These are phyloP conservation scores for Rhyacophila brunnea DNA, from an alignment of 1,140 invertebrate species.

Conservation along the genomic window DNA sequence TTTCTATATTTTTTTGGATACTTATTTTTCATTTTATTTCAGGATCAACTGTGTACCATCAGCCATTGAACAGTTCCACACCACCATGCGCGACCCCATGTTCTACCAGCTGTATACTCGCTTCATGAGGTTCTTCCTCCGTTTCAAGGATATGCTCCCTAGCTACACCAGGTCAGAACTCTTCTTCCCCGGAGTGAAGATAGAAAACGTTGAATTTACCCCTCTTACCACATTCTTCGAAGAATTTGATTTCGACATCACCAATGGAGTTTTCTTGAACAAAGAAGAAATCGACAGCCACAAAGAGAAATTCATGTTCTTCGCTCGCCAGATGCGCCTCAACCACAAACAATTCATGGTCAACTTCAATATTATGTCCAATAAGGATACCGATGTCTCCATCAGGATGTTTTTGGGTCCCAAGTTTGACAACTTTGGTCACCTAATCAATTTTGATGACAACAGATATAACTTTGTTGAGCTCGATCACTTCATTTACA, in stretches of 20 bases:
- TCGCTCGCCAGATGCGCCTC: slow-evolving; percentile 47
- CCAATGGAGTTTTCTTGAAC: slow-evolving; percentile 58
- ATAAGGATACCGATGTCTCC: slow-evolving; percentile 14
- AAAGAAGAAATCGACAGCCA: slow-evolving; percentile 46
- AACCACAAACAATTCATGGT: slow-evolving; percentile 31
- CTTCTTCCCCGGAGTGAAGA: slow-evolving; percentile 59
- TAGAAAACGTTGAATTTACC: slow-evolving; percentile 62
- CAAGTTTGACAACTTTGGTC: slow-evolving; percentile 51
- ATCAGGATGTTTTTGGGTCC: slow-evolving; percentile 41
- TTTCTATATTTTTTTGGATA: background rate
- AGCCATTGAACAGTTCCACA: slow-evolving; percentile 54
- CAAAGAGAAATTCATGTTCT: slow-evolving; percentile 46
- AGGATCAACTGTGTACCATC: slow-evolving; percentile 43
- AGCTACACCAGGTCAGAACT: slow-evolving; percentile 63
- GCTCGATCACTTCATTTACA: slow-evolving; percentile 65
- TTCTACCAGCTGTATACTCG: slow-evolving; percentile 64
- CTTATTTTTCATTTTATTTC: slow-evolving; percentile 32
- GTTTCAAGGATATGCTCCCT: slow-evolving; percentile 53
- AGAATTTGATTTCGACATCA: slow-evolving; percentile 65
- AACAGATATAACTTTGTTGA: slow-evolving; percentile 63
- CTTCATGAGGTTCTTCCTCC: slow-evolving; percentile 50
- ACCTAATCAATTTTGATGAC: slow-evolving; percentile 57
- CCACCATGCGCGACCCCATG: slow-evolving; percentile 65
- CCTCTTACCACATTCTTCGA: slow-evolving; percentile 73
- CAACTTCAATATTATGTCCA: slow-evolving; percentile 34